Percentiles rank a stretch among this genome's conserved stretches.
These are phyloP conservation scores for Sycophila sp. DNA, from an alignment of 1,140 invertebrate species.

Conservation along the genomic window DNA sequence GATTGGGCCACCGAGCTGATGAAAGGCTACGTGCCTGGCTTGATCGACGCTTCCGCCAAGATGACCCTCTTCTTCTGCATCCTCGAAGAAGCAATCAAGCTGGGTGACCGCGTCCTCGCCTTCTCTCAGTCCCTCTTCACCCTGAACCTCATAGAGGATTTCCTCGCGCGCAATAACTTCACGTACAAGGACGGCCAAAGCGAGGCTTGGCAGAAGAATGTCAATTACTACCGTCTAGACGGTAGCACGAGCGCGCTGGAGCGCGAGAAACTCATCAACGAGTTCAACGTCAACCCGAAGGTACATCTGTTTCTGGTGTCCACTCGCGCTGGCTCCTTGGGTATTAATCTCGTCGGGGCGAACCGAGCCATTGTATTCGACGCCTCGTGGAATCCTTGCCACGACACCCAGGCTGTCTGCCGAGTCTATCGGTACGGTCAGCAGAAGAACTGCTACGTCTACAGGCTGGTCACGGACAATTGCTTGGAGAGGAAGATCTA, in stretches of 20 bases:
- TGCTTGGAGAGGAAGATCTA: constrained; percentile 98
- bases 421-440: constrained; percentile 97
- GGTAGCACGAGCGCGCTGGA: constrained; percentile 94
- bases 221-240: constrained; percentile 93
- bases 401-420: constrained; percentile 98
- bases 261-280: constrained; percentile 95
- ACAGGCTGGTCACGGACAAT: constrained; percentile 96
- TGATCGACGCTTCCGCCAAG: constrained; percentile 95
- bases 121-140: constrained; percentile 98
- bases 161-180: constrained; percentile 83
- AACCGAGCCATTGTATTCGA: constrained; percentile 98
- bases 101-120: constrained; percentile 92
- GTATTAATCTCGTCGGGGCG: constrained; percentile 97
- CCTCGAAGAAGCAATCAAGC: constrained; percentile 85
- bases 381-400: constrained; percentile 99
- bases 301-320: constrained; percentile 96
- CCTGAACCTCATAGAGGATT: constrained; percentile 96
- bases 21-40: constrained; percentile 86
- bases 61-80: constrained; percentile 95
- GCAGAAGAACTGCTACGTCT: constrained; percentile 93
- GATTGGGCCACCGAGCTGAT: constrained; percentile 88
- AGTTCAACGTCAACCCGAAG: constrained; percentile 93
- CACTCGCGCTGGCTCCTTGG: constrained; percentile 94
- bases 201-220: constrained; percentile 86
- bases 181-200: constrained; percentile 71